phyloP scores from a whole-genome alignment of 2,113 vertebrate species.

The Aspiorhynchus laticeps region DNA sequence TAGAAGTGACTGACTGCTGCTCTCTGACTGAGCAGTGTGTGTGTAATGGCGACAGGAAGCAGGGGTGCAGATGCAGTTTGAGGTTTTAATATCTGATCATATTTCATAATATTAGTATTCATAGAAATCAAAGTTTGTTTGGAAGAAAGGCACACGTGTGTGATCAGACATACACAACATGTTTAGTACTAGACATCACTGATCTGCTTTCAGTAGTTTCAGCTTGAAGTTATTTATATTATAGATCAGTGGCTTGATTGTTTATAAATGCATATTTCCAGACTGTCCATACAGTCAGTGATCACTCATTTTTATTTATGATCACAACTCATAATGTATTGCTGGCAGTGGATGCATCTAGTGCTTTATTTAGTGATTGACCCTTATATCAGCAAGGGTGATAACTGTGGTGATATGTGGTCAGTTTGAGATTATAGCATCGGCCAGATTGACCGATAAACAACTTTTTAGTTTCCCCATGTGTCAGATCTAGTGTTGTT shows the following conservation, averaged over 20 bases:
- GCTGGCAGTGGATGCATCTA: neutral
- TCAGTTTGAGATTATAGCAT: neutral
- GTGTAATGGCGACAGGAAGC: slow-evolving; percentile 26
- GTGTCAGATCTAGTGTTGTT: neutral
- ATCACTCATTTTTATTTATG: neutral
- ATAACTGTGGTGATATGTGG: neutral
- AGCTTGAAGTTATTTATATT: neutral
- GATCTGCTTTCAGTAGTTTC: neutral
- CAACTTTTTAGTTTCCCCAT: neutral
- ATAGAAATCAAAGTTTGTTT: neutral
- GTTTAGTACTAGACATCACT: neutral
- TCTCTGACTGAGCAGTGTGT: neutral
- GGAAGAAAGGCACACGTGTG: neutral
- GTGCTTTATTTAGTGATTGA: neutral
- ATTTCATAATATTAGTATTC: slow-evolving; percentile 16
- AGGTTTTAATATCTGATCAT: neutral
- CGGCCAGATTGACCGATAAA: neutral
- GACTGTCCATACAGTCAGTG: neutral
- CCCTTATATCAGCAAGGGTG: neutral
- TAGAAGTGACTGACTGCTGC: neutral
- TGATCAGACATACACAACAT: neutral
- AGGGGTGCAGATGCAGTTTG: slow-evolving; percentile 26
- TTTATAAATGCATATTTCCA: neutral
- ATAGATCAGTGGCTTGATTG: neutral
- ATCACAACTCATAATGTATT: neutral